A percentile compares a stretch with the other conserved stretches of the same genome.
Evolutionary conservation across 2,888 invertebrate species (phyloP).

Genomic region (Brenthis daphne): DNA sequence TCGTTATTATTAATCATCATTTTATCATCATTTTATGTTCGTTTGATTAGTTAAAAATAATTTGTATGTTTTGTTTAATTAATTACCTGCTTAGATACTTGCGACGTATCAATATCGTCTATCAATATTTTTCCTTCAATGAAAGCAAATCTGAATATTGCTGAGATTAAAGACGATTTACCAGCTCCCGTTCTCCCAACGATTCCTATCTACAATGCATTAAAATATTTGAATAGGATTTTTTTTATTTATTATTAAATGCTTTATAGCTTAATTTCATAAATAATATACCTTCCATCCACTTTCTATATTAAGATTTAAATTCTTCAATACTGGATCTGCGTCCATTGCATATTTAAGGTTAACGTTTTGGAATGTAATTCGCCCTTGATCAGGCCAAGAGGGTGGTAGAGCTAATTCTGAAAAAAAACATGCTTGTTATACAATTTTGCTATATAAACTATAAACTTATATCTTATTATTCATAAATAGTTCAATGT

Average conservation of each 20-base stretch:
- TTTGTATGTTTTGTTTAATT: not conserved
- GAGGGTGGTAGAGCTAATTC: conserved; percentile 76
- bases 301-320: conserved; percentile 65
- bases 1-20: too few species aligned
- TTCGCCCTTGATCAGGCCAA: conserved; percentile 85
- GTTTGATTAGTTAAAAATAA: not conserved
- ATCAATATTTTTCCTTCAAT: conserved; percentile 84
- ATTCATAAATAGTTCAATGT: too few species aligned
- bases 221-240: not conserved
- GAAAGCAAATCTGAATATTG: conserved; percentile 86
- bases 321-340: conserved; percentile 83
- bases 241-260: not conserved
- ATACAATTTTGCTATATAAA: not conserved
- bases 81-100: conserved; percentile 79
- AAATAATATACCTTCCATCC: conserved; percentile 68
- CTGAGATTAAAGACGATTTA: conserved; percentile 86
- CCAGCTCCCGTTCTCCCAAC: conserved; percentile 90
- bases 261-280: not conserved
- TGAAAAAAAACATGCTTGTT: conserved; percentile 43
- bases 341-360: conserved; percentile 84
- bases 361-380: conserved; percentile 82
- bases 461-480: too few species aligned
- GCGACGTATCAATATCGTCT: conserved; percentile 83
- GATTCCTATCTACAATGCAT: conserved; percentile 79
- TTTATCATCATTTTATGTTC: too few species aligned